phyloP scores from a whole-genome alignment of 2,888 invertebrate species.

The Ennomos quercinarius region DNA sequence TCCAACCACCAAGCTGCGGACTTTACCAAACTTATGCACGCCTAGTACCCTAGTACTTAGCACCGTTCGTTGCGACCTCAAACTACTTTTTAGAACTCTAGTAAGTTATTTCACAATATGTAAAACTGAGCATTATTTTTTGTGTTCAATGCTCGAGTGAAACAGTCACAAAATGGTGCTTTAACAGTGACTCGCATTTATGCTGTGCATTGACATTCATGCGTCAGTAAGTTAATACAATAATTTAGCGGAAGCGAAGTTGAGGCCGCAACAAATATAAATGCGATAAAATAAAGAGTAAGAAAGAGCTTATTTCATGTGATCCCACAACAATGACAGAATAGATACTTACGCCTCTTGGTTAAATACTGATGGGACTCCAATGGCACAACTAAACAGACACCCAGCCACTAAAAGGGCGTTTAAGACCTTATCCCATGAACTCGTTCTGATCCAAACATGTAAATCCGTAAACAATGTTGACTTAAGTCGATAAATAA shows the following conservation, averaged over 20 bases:
- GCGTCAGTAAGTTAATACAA: background rate
- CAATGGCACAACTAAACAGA: conserved; percentile 61
- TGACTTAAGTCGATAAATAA: conserved; percentile 6
- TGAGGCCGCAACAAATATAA: conserved; percentile 63
- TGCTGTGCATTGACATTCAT: conserved; percentile 14
- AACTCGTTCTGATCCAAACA: conserved; percentile 37
- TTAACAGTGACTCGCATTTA: background rate
- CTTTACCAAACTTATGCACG: conserved; percentile 80
- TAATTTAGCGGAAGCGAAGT: conserved; percentile 44
- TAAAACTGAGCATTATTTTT: no score
- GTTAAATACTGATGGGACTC: conserved; percentile 58
- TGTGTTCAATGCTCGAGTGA: no score
- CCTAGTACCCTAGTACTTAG: conserved; percentile 78
- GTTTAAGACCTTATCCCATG: conserved; percentile 69
- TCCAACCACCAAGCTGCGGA: conserved; percentile 83
- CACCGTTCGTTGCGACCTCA: conserved; percentile 70
- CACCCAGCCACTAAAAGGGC: conserved; percentile 52
- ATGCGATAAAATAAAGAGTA: conserved; percentile 68
- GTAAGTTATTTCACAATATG: no score
- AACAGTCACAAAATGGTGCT: background rate
- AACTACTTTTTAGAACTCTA: conserved; percentile 29
- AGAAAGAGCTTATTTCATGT: conserved; percentile 65
- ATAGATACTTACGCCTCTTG: conserved; percentile 71
- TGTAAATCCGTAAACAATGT: conserved; percentile 2
- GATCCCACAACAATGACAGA: conserved; percentile 77